phyloP scores from a whole-genome alignment of 2,888 invertebrate genomes.

The Ormyrus nitidulus region DNA sequence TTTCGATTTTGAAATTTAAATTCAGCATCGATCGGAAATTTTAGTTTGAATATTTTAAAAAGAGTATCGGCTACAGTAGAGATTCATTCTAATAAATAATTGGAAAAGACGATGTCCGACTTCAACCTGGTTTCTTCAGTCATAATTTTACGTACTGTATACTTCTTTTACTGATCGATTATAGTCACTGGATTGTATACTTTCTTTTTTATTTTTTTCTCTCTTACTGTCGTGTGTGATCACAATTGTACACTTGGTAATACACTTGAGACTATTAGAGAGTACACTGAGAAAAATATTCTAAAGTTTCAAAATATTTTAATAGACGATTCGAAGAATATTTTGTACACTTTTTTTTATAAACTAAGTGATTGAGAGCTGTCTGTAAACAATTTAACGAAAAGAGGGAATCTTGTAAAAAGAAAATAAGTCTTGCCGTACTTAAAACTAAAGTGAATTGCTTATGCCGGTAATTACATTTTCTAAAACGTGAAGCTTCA shows the following conservation, averaged over 20 bases:
- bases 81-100: too few relatives aligned
- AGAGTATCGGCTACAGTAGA: too few relatives aligned
- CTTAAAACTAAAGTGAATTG: too few relatives aligned
- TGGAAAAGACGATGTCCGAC: too few relatives aligned
- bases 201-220: constrained; percentile 21
- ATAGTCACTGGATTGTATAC: constrained; percentile 28
- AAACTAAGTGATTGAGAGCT: too few relatives aligned
- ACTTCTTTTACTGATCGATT: constrained; percentile 7
- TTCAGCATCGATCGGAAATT: background rate
- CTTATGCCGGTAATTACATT: too few relatives aligned
- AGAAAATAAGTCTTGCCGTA: too few relatives aligned
- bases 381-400: too few relatives aligned
- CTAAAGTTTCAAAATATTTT: constrained; percentile 44
- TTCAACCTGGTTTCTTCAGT: background rate
- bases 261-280: constrained; percentile 48
- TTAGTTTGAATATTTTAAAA: background rate
- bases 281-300: constrained; percentile 42
- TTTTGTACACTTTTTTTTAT: too few relatives aligned
- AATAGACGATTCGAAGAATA: background rate
- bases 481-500: too few relatives aligned
- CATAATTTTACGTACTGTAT: constrained; percentile 11
- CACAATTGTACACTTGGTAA: constrained; percentile 39
- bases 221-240: constrained; percentile 31
- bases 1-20: background rate
- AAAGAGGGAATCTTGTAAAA: too few relatives aligned